Percentiles rank a stretch among this genome's conserved stretches.
These are phyloP conservation scores for Enteromius radiatus DNA, from an alignment of 2,797 vertebrate species.

Conservation along the genomic window DNA sequence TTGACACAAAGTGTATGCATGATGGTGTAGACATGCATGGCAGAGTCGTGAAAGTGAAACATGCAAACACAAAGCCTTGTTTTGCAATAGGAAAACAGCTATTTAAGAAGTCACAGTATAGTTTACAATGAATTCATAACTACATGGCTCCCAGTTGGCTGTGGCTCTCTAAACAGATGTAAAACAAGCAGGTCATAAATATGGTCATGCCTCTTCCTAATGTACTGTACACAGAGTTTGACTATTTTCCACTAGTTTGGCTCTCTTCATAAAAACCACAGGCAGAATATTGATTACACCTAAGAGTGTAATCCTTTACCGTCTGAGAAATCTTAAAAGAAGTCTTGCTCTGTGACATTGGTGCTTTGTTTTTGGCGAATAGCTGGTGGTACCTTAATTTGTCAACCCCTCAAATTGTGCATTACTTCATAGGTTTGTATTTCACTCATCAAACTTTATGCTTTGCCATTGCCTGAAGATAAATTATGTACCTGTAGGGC, in stretches of 20 bases:
- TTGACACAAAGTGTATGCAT: constrained; percentile 17
- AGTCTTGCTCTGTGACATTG: constrained; percentile 30
- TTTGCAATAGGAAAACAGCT: constrained; percentile 32
- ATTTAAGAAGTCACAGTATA: constrained; percentile 12
- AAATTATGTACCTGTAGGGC: constrained; percentile 17
- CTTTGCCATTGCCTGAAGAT: constrained; percentile 18
- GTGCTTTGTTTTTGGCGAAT: constrained; percentile 16
- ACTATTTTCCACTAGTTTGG: constrained; percentile 38
- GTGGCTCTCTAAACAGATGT: constrained; percentile 42
- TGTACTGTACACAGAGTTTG: constrained; percentile 31
- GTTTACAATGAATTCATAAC: constrained; percentile 12
- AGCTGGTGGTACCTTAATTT: constrained; percentile 7
- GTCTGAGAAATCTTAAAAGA: constrained; percentile 16
- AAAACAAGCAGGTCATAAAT: constrained; percentile 43
- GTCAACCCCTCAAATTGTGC: constrained; percentile 21
- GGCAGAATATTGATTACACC: constrained; percentile 32
- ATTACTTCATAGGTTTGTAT: constrained; percentile 26
- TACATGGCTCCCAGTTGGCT: constrained; percentile 40
- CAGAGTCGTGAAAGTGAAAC: not conserved
- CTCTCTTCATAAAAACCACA: constrained; percentile 35
- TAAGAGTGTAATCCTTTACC: constrained; percentile 35
- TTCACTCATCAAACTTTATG: constrained; percentile 17
- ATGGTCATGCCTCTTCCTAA: constrained; percentile 22
- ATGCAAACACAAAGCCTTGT: constrained; percentile 14
- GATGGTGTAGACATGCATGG: constrained; percentile 4